Base-by-base conservation (phyloP, 2,113 vertebrate genomes). In the Otus sunia region DNA sequence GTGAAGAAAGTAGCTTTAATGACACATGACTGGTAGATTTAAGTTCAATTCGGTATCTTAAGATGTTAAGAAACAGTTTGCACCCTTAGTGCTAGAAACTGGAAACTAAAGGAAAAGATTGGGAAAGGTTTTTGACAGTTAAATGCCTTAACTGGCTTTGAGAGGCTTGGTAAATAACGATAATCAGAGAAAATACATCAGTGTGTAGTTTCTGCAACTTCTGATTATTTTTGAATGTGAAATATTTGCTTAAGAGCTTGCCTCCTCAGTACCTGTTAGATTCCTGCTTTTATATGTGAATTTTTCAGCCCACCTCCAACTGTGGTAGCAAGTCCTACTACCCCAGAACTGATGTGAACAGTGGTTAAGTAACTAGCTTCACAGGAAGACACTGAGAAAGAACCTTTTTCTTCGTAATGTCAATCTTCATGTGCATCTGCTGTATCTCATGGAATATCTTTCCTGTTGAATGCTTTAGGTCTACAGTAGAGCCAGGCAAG, bases 11-110 rank as follows among this genome's bases (percentile, higher is more conserved):
- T 47, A 21, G 8, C 71, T 94, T 58, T 50, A 41, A 20, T 50
- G 29, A 21, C 26, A 21, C 12, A 4, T 26, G 47, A 50, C 9
- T 37, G 23, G 30, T 29, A 77, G 59, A 20, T 2, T 0, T 10
- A 30, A 63, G 13, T 36, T 77, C n/a, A 4, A 3, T 64, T 45
- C 15, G 36, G 6, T 8, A 2, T 68, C 34, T 86, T 68, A 11
- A 47, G 52, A 8, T 66, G 14, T 34, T 81, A 41, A 36, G 39
- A 49, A 72, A 20, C 27, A 10, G 18, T 49, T 79, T 84, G 12
- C 30, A 59, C 8, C 12, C 4, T 64, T 64, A n/a, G 12, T 0
- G 1, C 36, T 49, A 32, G 29, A 45, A 49, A 47, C 12, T 37
- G n/a, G 45, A 69, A 66, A 37, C 11, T 55, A 8, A 50, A 77